Percentiles rank a stretch among this genome's conserved stretches.
These are phyloP conservation scores for Probaryconus sp. DNA, from an alignment of 1,140 invertebrate species.

Conservation along the genomic window DNA sequence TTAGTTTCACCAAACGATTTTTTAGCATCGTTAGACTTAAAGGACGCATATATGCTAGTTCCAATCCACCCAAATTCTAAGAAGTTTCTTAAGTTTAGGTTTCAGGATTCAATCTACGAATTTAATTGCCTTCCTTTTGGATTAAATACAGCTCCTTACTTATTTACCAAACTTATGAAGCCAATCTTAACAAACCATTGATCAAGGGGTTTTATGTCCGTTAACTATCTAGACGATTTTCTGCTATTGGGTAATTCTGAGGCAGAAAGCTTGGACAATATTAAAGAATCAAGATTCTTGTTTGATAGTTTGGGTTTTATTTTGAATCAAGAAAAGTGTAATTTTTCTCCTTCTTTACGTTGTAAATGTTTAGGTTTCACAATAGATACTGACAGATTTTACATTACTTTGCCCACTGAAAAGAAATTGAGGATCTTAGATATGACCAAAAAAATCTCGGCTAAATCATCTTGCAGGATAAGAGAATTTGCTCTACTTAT, in stretches of 20 bases:
- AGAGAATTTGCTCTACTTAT: conserved; percentile 51
- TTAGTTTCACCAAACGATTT: conserved; percentile 36
- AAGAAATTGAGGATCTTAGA: conserved; percentile 23
- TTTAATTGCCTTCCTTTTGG: conserved; percentile 52
- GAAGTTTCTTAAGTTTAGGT: conserved; percentile 49
- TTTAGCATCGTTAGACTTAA: conserved; percentile 23
- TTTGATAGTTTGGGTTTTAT: conserved; percentile 57
- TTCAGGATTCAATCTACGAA: conserved; percentile 36
- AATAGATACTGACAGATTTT: conserved; percentile 38
- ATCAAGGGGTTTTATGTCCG: conserved; percentile 20
- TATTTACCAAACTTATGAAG: conserved; percentile 51
- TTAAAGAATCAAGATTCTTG: conserved; percentile 9
- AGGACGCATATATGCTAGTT: not conserved
- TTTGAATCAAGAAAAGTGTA: conserved; percentile 45
- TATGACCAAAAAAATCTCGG: conserved; percentile 11
- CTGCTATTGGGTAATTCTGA: conserved; percentile 10
- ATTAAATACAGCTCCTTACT: no score
- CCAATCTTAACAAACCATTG: conserved; percentile 31
- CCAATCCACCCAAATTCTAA: conserved; percentile 20
- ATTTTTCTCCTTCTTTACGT: conserved; percentile 15
- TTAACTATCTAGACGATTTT: no score
- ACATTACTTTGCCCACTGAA: conserved; percentile 25
- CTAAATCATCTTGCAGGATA: conserved; percentile 32
- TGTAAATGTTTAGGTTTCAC: conserved; percentile 57
- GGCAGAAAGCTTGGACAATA: conserved; percentile 12